phyloP scores from a whole-genome alignment of 2,888 invertebrate species.

The Coleophora deauratella region DNA sequence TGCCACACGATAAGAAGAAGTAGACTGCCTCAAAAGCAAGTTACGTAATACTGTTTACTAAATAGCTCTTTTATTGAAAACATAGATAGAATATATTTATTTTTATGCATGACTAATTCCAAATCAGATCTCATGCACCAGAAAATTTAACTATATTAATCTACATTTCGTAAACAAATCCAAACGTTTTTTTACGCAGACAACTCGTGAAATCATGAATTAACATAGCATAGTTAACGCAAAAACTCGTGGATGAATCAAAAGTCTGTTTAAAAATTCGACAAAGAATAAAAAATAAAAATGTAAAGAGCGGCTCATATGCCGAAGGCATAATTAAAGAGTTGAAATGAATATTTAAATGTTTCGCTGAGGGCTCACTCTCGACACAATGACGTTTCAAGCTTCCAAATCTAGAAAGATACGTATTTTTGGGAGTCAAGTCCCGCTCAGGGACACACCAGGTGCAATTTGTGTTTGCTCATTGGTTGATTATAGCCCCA shows the following conservation, averaged over 20 bases:
- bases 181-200: no score
- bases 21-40: no score
- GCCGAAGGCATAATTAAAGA: constrained; percentile 68
- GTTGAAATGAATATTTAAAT: constrained; percentile 71
- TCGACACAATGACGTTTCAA: constrained; percentile 62
- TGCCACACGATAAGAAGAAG: no score
- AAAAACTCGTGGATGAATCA: constrained; percentile 6
- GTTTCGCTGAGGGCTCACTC: constrained; percentile 48
- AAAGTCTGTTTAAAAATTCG: constrained; percentile 24
- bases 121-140: no score
- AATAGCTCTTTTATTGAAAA: no score
- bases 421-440: constrained; percentile 62
- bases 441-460: constrained; percentile 35
- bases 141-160: no score
- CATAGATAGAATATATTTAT: no score
- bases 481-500: no score
- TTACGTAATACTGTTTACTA: no score
- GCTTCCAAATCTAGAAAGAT: constrained; percentile 59
- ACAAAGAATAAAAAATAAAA: constrained; percentile 42
- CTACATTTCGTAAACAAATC: no score
- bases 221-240: constrained; percentile 11
- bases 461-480: constrained; percentile 17
- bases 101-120: no score
- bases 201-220: constrained; percentile 2
- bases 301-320: constrained; percentile 49